Evolutionary conservation across 2,888 invertebrate species (phyloP).

Genomic region (Pyrocoelia pectoralis): DNA sequence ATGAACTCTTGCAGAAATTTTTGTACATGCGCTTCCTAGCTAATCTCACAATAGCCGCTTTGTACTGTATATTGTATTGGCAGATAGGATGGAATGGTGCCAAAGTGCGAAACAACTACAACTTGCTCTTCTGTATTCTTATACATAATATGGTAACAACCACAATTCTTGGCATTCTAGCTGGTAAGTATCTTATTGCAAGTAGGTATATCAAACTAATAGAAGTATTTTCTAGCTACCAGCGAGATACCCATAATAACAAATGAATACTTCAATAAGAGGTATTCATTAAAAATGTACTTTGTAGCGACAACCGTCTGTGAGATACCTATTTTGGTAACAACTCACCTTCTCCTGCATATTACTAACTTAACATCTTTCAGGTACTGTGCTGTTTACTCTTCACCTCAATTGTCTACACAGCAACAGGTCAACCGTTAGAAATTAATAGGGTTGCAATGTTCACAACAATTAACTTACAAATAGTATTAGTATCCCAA

Average conservation of each 20-base stretch:
- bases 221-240: slow-evolving; percentile 69
- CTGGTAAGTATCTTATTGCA: slow-evolving; percentile 74
- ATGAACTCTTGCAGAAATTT: slow-evolving; percentile 67
- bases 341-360: slow-evolving; percentile 38
- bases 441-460: slow-evolving; percentile 81
- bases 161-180: slow-evolving; percentile 88
- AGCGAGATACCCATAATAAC: slow-evolving; percentile 81
- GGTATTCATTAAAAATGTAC: slow-evolving; percentile 86
- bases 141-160: slow-evolving; percentile 94
- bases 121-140: slow-evolving; percentile 87
- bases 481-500: slow-evolving; percentile 89
- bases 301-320: slow-evolving; percentile 78
- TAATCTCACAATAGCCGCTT: slow-evolving; percentile 76
- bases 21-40: slow-evolving; percentile 79
- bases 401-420: slow-evolving; percentile 81
- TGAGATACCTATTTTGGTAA: slow-evolving; percentile 81
- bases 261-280: slow-evolving; percentile 88
- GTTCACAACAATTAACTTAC: slow-evolving; percentile 83
- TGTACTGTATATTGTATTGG: slow-evolving; percentile 79
- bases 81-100: slow-evolving; percentile 79
- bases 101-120: slow-evolving; percentile 82
- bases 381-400: slow-evolving; percentile 73
- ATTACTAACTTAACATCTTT: slow-evolving; percentile 26
- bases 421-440: slow-evolving; percentile 89
- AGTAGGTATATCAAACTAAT: neutral